Percentiles rank a stretch among this genome's conserved stretches.
phyloP scores from a whole-genome alignment of 2,113 vertebrate species.

The Rostratula benghalensis region DNA sequence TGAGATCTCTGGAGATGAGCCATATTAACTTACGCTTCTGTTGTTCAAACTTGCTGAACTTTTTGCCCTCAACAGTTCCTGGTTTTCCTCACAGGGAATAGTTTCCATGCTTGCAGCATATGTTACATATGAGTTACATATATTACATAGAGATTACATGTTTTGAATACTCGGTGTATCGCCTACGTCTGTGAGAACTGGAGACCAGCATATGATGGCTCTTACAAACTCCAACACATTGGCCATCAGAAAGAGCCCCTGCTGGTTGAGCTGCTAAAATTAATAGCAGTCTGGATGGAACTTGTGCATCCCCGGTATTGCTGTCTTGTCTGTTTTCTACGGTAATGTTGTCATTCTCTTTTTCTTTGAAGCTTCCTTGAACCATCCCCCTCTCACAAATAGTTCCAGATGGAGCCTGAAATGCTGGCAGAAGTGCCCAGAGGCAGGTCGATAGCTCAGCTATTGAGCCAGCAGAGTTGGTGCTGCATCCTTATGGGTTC shows the following conservation, averaged over 20 bases:
- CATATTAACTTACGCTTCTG: not conserved
- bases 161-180: not conserved
- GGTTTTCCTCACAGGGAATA: not conserved
- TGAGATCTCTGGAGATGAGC: not conserved
- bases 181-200: not conserved
- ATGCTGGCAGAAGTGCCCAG: not conserved
- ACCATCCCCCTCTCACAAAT: conserved; percentile 24
- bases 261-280: conserved; percentile 9
- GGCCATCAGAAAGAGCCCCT: not conserved
- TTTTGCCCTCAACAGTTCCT: not conserved
- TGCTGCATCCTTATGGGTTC: not conserved
- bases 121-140: no score
- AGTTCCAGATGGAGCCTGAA: conserved; percentile 51
- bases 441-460: not conserved
- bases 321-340: conserved; percentile 38
- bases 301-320: not conserved
- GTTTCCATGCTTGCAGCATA: not conserved
- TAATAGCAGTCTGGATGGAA: conserved; percentile 1
- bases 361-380: conserved; percentile 52
- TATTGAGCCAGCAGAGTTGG: not conserved
- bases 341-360: conserved; percentile 41
- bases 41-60: not conserved
- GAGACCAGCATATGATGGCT: not conserved
- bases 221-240: not conserved
- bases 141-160: no score